Evolutionary conservation across 1,140 invertebrate species (phyloP), one percentile per base, ranked within the genome.

Genomic region (Atta texana): DNA sequence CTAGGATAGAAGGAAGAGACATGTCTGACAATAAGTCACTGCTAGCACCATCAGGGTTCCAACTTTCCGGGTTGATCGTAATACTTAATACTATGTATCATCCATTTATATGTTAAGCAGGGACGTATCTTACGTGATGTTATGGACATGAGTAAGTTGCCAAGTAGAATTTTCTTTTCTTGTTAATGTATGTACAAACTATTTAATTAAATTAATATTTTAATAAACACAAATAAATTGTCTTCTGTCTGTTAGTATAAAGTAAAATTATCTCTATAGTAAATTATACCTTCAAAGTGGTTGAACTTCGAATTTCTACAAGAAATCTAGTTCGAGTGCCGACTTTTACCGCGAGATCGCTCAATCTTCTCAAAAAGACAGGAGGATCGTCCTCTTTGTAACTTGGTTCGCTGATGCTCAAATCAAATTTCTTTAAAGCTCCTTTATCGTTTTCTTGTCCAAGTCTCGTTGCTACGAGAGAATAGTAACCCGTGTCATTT

Each of bases 281-380:
- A 74, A 64, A 66, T 78, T 21, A 10, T 95, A 98, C 98, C 96
- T 97, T 97, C 74, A 97, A 95, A 92, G 97, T 97, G n/a, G 97
- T 96, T 69, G 97, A 96, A 94, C 97, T 98, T 89, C 96, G 95
- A 76, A 98, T 97, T 95, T 98, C 98, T 39, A 98, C 97, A 12
- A 98, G 96, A 88, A 98, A 97, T 86, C 98, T 96, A 0, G 97
- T 97, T 88, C 98, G 96, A 5, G 98, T 97, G 81, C 98, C 98
- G 91, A 98, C 97, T 95, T 98, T 98, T 39, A 98, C 97, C 1
- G 97, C 97, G 6, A 98, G 96, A 94, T 98, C 97, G 86, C 96
- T 97, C 7, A 98, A 95, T 84, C 97, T 95, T 77, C 97, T 96
- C 8, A 98, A 93, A 93, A 98, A 98, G 53, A 96, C 94, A 1